These are phyloP conservation scores for Junco hyemalis DNA, from an alignment of 2,113 vertebrate genomes.

Conservation along the genomic window DNA sequence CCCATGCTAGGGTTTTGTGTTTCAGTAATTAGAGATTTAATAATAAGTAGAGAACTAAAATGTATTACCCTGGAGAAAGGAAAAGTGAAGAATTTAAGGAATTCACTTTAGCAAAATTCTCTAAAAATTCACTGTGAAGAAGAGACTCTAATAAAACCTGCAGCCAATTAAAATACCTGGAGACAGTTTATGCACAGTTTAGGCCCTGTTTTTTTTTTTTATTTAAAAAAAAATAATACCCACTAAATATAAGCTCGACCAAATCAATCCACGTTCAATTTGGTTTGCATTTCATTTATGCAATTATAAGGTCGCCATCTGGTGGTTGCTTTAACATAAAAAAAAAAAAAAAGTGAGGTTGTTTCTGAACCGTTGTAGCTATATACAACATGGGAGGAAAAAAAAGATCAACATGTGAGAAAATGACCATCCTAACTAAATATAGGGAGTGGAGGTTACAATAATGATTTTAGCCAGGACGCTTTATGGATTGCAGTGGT, in stretches of 20 bases:
- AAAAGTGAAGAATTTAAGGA: neutral
- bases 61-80: neutral
- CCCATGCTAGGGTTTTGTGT: neutral
- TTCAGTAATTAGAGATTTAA: neutral
- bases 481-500: neutral
- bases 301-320: constrained; percentile 63
- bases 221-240: neutral
- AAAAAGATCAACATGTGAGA: neutral
- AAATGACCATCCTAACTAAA: neutral
- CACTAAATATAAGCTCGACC: neutral
- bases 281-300: neutral
- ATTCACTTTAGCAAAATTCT: neutral
- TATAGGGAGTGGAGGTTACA: neutral
- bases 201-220: neutral
- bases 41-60: neutral
- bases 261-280: neutral
- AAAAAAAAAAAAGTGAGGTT: neutral
- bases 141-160: neutral
- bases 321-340: constrained; percentile 23
- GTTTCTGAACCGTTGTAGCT: neutral
- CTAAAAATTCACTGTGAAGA: neutral
- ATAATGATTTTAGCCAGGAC: neutral
- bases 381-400: neutral
- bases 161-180: neutral
- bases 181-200: neutral